Conservation (phyloP, 2,888 invertebrate genomes). For the Andrena trimmerana region DNA sequence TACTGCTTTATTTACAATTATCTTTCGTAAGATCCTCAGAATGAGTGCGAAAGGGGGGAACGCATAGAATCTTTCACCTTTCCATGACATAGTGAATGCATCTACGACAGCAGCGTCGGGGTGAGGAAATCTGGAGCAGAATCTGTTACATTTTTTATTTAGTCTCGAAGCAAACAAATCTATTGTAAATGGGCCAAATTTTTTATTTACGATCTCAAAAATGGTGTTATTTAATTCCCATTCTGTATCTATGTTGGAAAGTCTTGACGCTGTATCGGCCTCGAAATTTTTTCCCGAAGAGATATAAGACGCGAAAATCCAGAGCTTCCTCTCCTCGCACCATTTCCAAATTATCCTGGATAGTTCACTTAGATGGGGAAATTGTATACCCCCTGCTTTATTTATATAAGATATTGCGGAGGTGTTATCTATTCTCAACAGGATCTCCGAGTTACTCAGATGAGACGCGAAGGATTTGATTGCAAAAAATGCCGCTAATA, state of each 20-base stretch:
- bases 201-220: background rate
- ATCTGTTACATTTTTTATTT: background rate
- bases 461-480: background rate
- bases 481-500: background rate
- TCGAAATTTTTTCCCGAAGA: background rate
- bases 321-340: background rate
- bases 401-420: background rate
- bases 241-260: background rate
- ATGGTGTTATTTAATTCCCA: conserved; percentile 1
- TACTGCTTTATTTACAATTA: background rate
- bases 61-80: background rate
- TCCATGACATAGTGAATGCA: background rate
- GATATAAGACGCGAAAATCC: background rate
- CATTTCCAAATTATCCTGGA: conserved; percentile 1
- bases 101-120: background rate
- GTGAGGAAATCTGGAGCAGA: background rate
- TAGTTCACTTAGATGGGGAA: background rate
- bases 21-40: background rate
- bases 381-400: background rate
- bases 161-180: background rate
- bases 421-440: background rate
- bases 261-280: background rate
- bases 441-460: background rate
- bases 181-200: background rate
- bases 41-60: background rate